Conservation (phyloP, 53 echinoderm and acorn worm species). For the Actinopyga echinites region DNA sequence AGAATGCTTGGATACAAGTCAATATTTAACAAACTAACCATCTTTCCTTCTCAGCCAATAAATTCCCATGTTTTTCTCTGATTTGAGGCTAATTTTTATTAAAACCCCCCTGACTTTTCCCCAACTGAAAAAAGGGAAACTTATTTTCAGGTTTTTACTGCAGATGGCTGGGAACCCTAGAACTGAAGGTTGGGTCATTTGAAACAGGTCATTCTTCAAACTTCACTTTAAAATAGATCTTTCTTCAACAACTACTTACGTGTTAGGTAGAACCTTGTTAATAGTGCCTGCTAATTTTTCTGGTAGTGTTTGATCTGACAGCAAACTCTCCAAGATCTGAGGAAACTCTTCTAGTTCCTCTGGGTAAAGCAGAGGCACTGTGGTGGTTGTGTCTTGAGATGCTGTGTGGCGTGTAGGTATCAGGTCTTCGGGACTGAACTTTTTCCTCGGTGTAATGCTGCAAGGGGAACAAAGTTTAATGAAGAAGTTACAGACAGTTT, state of each 20-base stretch:
- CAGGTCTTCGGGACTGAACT: not conserved
- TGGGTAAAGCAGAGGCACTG: not conserved
- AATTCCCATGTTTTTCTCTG: no score
- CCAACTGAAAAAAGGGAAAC: no score
- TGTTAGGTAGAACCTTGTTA: slow-evolving; percentile 69
- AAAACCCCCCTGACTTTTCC: no score
- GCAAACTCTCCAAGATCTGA: slow-evolving; percentile 64
- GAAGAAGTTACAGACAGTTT: not conserved
- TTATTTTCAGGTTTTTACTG: no score
- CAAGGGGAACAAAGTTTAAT: not conserved
- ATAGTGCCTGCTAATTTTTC: slow-evolving; percentile 90
- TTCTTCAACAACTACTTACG: slow-evolving; percentile 15
- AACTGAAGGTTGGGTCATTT: no score
- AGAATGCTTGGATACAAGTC: no score
- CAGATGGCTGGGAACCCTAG: no score
- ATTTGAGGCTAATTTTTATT: no score
- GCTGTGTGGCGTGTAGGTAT: slow-evolving; percentile 1
- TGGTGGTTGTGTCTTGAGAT: not conserved
- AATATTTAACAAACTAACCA: no score
- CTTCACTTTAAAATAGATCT: no score
- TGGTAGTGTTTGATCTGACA: slow-evolving; percentile 60
- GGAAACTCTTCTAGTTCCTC: slow-evolving; percentile 62
- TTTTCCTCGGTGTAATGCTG: slow-evolving; percentile 4
- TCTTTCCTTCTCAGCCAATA: no score
- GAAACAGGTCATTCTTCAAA: no score